Conservation (phyloP, 1,140 invertebrate species). For the Drosophila ohnishii region DNA sequence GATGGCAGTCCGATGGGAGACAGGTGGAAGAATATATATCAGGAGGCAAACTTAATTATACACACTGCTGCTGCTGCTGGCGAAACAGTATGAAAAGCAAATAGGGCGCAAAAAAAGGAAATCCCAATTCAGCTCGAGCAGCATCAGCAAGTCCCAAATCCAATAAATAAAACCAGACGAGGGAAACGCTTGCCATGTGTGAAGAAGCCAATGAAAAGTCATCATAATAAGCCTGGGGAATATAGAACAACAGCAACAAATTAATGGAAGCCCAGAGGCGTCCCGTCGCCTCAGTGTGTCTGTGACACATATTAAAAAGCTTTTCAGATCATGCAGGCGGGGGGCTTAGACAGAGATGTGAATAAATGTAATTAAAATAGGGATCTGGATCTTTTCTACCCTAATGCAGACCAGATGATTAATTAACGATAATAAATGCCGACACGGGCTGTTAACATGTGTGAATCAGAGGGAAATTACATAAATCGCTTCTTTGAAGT, state of each 20-base stretch:
- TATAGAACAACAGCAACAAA: conserved; percentile 41
- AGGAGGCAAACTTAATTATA: conserved; percentile 71
- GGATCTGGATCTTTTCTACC: conserved; percentile 6
- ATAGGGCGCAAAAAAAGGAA: conserved; percentile 35
- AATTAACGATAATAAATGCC: conserved; percentile 50
- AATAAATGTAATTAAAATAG: conserved; percentile 72
- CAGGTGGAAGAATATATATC: conserved; percentile 54
- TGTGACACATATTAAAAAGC: conserved; percentile 22
- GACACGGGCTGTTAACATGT: conserved; percentile 1
- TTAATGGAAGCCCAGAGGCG: conserved; percentile 25
- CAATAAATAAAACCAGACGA: conserved; percentile 71
- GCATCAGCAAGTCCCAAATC: conserved; percentile 79
- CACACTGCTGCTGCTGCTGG: conserved; percentile 19
- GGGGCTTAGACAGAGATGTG: conserved; percentile 21
- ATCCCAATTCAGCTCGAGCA: conserved; percentile 65
- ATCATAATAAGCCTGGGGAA: conserved; percentile 71
- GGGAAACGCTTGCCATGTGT: conserved; percentile 36
- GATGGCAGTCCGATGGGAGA: conserved; percentile 57
- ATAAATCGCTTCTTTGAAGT: conserved; percentile 18
- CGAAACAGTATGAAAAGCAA: conserved; percentile 34
- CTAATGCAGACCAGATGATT: conserved; percentile 49
- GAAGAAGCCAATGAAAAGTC: conserved; percentile 52
- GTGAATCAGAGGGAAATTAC: not conserved
- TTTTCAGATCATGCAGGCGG: conserved; percentile 11
- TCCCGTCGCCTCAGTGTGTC: conserved; percentile 7